Conservation (phyloP, 2,888 invertebrate genomes). For the Cynaeus angustus region DNA sequence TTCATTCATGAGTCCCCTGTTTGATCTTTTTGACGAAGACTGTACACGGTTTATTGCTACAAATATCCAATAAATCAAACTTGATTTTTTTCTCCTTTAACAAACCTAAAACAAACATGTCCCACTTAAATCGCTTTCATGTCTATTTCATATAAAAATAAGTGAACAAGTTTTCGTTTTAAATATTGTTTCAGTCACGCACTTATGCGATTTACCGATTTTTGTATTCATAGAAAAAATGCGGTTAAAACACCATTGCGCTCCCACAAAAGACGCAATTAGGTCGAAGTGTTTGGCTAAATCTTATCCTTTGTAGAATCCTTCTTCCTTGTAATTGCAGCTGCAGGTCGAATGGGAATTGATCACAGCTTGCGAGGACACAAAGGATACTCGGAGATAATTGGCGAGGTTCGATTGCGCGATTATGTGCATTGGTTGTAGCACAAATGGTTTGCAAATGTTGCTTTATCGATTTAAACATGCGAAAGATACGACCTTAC, state of each 20-base stretch:
- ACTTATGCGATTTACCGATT: constrained; percentile 14
- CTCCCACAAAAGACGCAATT: constrained; percentile 25
- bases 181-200: constrained; percentile 23
- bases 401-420: constrained; percentile 31
- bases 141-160: constrained; percentile 11
- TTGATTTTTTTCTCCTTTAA: constrained; percentile 1
- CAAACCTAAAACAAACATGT: constrained; percentile 13
- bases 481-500: constrained; percentile 5
- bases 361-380: constrained; percentile 42
- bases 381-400: constrained; percentile 41
- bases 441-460: constrained; percentile 36
- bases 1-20: constrained; percentile 24
- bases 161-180: constrained; percentile 17
- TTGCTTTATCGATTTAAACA: constrained; percentile 31
- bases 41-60: no score
- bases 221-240: constrained; percentile 1
- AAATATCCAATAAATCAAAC: no score
- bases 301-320: constrained; percentile 28
- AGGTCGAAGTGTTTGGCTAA: constrained; percentile 21
- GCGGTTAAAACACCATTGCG: neutral
- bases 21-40: no score
- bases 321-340: constrained; percentile 37
- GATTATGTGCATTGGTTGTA: constrained; percentile 40
- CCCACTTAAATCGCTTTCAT: constrained; percentile 15
- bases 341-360: constrained; percentile 33